Evolutionary conservation across 2,888 invertebrate species (phyloP), one percentile per base, ranked within the genome.

Genomic region (Arctia plantaginis): DNA sequence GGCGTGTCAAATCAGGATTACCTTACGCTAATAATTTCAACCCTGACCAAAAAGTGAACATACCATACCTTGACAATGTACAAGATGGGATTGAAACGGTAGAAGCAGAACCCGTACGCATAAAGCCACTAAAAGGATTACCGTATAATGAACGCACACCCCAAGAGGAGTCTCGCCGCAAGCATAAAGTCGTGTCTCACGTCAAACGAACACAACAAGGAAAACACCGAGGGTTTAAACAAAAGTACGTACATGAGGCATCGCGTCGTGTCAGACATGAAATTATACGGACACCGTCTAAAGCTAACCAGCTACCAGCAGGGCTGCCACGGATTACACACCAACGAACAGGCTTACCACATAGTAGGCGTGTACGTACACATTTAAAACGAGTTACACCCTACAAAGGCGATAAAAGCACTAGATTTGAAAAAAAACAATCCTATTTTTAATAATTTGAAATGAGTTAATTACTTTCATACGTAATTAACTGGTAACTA

Each of bases 171-270:
- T 3, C 39, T 27, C 30, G 7, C n/a, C 51, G 27, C 51, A 69
- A 69, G 55, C 69, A 59, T 39, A 69, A 69, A 39, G 23, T 55
- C 3, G 51, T 55, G 18, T 69, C 69, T 18, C 69, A 55, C 10
- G 27, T 55, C 55, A 69, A n/a, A 39, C 51, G 55, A 3, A 2
- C 35, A 3, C 55, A 33, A 15, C n/a, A 27, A 69, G n/a, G 51
- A 13, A n/a, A 55, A 10, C 15, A 35, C n/a, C 51, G 51, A n/a
- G 8, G 59, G n/a, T 15, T 35, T 23, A 69, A 55, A 35, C 55
- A 55, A 23, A 51, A 51, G 10, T 23, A 51, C 7, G 69, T 39
- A 8, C 51, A 69, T 15, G 15, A 30, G 23, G 30, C 13, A 6
- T 4, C 13, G n/a, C 18, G 30, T 20, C 62, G 39, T 30, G 41